Percentiles rank a stretch among this genome's conserved stretches.
These are phyloP conservation scores for Galeruca laticollis DNA, from an alignment of 2,888 invertebrate genomes.

Conservation along the genomic window DNA sequence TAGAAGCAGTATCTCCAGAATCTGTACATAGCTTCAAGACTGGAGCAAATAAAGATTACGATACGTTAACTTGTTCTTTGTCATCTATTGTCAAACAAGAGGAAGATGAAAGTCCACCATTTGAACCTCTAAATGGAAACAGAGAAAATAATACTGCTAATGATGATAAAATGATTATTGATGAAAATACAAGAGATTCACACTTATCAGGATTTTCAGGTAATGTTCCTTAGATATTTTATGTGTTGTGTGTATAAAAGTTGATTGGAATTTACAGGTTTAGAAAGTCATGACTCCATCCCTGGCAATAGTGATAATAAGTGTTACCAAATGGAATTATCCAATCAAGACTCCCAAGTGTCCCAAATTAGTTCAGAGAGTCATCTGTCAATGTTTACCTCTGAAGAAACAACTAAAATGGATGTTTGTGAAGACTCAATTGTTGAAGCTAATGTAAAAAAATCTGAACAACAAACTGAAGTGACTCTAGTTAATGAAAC, in stretches of 20 bases:
- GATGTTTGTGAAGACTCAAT: constrained; percentile 59
- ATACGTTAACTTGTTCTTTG: constrained; percentile 59
- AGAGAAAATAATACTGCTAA: constrained; percentile 58
- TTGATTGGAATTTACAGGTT: constrained; percentile 56
- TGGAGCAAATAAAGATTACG: constrained; percentile 49
- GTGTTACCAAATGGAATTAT: constrained; percentile 59
- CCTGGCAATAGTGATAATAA: constrained; percentile 54
- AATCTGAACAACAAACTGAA: constrained; percentile 12
- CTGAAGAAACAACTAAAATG: constrained; percentile 67
- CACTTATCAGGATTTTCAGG: constrained; percentile 71
- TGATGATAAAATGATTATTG: constrained; percentile 66
- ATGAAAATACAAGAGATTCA: constrained; percentile 71
- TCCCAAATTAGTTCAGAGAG: constrained; percentile 75
- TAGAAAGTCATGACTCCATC: constrained; percentile 69
- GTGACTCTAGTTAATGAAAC: constrained; percentile 35
- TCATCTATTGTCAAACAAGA: constrained; percentile 69
- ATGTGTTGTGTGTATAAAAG: background rate
- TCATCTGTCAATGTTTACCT: constrained; percentile 69
- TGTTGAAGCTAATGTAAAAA: constrained; percentile 19
- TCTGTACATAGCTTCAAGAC: constrained; percentile 71
- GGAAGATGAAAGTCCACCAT: constrained; percentile 76
- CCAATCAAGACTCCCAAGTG: constrained; percentile 73
- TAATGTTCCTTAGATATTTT: constrained; percentile 34
- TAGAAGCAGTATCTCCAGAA: constrained; percentile 86
- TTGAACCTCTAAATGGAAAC: constrained; percentile 70